Base-by-base conservation (phyloP, 2,888 invertebrate genomes). In the Aphidius colemani region DNA sequence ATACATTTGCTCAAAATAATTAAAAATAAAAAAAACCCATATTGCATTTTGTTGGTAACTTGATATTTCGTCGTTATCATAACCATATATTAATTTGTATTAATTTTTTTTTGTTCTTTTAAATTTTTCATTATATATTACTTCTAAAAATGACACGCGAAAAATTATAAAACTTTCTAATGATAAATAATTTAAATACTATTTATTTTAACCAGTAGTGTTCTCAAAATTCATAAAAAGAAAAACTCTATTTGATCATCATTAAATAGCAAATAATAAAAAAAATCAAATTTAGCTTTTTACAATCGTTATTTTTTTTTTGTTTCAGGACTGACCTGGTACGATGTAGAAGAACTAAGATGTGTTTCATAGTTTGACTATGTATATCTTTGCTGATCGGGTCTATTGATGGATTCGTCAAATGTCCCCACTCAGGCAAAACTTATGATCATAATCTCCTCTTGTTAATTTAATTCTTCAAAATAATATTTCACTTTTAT, bases 241-340 rank as follows among this genome's bases (percentile, higher is more conserved):
- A 18, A 18, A 18, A 11, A 48, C 48, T 48, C 48, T 7, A 13
- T n/a, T 0, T 18, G 13, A 18, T 18, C 2, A 1, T 18, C 13
- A 18, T 18, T 18, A 18, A 1, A 18, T 18, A 18, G 13, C 13
- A 18, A 18, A 18, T 18, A 18, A 18, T n/a, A n/a, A 18, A 18
- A 13, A 18, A 18, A 18, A 18, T 18, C 13, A 46, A 46, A 46
- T n/a, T 10, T 46, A 46, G 11, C 6, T 46, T 46, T 48, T 3
- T 44, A 45, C 7, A 57, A 30, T 56, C 7, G 30, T 45, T 7
- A 8, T 18, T 57, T 45, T 55, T 60, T 45, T 51, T 53, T 69
- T 67, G 61, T 69, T 67, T 62, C 71, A 72, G 66, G 71, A 81
- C 79, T 79, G 76, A 80, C 79, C 78, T 78, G 75, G 71, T 67